Evolutionary conservation across 64 coral and sea anemone species (phyloP), one percentile per base, ranked within the genome.

Genomic region (Actinia equina): DNA sequence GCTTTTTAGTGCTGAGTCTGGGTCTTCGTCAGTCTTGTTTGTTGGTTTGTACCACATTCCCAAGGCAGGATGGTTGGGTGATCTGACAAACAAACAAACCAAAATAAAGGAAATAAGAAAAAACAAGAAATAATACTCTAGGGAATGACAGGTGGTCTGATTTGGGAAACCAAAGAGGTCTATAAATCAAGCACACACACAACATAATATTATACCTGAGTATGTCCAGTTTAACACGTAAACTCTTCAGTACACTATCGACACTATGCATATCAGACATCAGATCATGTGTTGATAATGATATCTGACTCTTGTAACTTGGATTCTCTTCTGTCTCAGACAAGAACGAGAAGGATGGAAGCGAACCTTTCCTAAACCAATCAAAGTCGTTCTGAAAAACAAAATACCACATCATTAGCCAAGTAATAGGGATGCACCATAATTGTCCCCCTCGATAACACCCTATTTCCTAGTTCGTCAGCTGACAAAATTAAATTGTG

Each of bases 351-450:
- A 99, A 90, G 17, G 80, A 69, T n/a, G 97, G 87, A 44, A 99
- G 52, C 0, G 89, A 71, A 43, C 97, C 97, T 88, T 89, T 92
- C 83, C 89, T 95, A 22, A 99, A 93, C 97, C 97, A 99, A 43
- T 99, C 97, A 52, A 88, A 95, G 80, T 99, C 93, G 85, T 99
- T 99, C 97, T 98, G 80, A 53, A 92, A 8, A 74, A 14, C 4
- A 30, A 26, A n/a, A 71, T 27, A 71, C 0, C 69, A 71, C 26
- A 8, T 71, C 62, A n/a, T 65, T 65, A 65, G 20, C 37, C 69
- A 27, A 74, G 5, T 11, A 30, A 74, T 74, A 42, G 37, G 0
- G 9, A 65, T n/a, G 16, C 20, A 65, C n/a, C 22, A 37, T 37
- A 37, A 37, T 37, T 37, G 30, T 37, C 30, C 30, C 30, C 30